A percentile compares a stretch with the other conserved stretches of the same genome.
These are phyloP conservation scores for Hucho hucho DNA, from an alignment of 2,113 vertebrate species.

Conservation along the genomic window DNA sequence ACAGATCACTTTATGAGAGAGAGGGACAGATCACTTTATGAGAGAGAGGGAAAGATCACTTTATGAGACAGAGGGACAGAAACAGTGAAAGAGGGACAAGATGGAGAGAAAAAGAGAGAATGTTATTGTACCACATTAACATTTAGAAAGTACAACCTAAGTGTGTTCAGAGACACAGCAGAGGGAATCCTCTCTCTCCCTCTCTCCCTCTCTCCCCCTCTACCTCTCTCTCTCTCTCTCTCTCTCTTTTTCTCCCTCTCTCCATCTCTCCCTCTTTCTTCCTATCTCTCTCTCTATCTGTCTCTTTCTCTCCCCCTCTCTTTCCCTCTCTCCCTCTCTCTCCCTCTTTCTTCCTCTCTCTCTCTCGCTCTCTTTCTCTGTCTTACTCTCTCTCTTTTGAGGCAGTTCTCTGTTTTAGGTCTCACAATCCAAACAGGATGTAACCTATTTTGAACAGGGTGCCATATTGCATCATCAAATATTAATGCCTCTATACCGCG, in stretches of 20 bases:
- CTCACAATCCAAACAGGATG: constrained; percentile 71
- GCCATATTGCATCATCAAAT: constrained; percentile 81
- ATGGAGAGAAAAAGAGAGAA: constrained; percentile 18
- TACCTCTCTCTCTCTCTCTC: constrained; percentile 27
- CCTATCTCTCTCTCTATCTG: neutral
- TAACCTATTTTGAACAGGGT: constrained; percentile 75
- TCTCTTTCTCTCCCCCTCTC: neutral
- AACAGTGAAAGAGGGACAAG: too few species aligned
- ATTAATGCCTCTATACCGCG: constrained; percentile 65
- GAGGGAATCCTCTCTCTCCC: neutral
- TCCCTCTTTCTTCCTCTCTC: constrained; percentile 30
- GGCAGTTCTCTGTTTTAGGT: constrained; percentile 56
- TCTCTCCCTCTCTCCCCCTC: constrained; percentile 11
- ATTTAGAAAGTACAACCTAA: neutral
- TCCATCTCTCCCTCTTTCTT: neutral
- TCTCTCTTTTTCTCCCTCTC: neutral
- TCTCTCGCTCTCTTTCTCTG: constrained; percentile 35
- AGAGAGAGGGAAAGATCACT: too few species aligned
- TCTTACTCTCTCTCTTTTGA: constrained; percentile 24
- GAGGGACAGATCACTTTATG: too few species aligned
- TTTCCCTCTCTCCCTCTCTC: constrained; percentile 19
- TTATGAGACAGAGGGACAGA: too few species aligned
- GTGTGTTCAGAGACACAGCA: neutral
- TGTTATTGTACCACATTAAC: neutral
- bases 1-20: too few species aligned